These are phyloP conservation scores for Margarornis squamiger DNA, from an alignment of 2,797 vertebrate species.

Conservation along the genomic window DNA sequence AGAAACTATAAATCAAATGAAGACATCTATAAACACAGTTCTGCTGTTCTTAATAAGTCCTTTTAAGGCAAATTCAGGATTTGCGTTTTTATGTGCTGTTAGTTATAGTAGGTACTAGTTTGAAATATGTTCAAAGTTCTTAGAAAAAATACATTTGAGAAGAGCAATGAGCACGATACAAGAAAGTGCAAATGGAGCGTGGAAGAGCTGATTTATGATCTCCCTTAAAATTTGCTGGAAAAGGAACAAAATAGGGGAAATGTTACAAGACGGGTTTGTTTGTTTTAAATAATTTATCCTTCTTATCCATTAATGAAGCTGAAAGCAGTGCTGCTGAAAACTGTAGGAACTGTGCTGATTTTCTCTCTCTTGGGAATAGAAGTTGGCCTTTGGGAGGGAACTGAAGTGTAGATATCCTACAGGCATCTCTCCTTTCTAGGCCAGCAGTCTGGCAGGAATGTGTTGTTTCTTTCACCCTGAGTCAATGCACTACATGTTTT, in stretches of 20 bases:
- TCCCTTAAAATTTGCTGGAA: background rate
- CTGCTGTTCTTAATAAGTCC: background rate
- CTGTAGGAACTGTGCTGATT: background rate
- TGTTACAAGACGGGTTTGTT: fast-evolving
- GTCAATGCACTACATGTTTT: background rate
- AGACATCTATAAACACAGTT: background rate
- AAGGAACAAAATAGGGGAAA: background rate
- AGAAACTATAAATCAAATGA: background rate
- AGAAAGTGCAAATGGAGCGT: background rate
- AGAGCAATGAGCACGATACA: background rate
- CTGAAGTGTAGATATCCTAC: background rate
- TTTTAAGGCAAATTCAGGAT: background rate
- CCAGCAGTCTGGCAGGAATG: background rate
- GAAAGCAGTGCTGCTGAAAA: background rate
- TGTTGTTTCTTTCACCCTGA: background rate
- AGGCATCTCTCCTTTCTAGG: background rate
- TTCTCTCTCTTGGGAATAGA: background rate
- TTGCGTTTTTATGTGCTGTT: background rate
- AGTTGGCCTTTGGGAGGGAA: background rate
- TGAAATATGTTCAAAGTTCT: background rate
- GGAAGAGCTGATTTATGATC: background rate
- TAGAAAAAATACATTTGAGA: background rate
- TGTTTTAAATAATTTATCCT: background rate
- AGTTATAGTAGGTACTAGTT: background rate
- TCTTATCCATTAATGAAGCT: background rate